These are phyloP conservation scores for Therioaphis trifolii DNA, from an alignment of 2,888 invertebrate species.

Conservation along the genomic window DNA sequence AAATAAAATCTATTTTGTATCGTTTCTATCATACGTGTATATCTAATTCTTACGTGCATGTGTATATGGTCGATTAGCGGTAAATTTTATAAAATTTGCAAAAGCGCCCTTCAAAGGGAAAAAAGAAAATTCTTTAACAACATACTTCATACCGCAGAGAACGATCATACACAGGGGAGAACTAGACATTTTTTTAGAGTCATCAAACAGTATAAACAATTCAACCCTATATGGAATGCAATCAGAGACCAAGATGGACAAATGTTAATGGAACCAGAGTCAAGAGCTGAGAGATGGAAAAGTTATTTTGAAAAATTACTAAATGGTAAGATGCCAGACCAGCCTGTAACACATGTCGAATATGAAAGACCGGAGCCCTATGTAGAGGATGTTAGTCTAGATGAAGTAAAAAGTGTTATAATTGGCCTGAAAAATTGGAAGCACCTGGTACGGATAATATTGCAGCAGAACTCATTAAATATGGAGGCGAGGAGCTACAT, in stretches of 20 bases:
- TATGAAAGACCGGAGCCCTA: neutral
- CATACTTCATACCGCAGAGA: neutral
- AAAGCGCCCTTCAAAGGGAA: neutral
- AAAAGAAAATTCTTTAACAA: neutral
- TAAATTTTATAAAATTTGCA: neutral
- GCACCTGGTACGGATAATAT: neutral
- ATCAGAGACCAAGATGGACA: neutral
- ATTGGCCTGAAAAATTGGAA: neutral
- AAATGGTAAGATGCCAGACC: neutral
- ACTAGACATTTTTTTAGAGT: neutral
- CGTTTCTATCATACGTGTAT: no score
- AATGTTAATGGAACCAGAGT: neutral
- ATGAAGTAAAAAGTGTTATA: neutral
- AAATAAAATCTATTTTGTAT: no score
- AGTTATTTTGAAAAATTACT: neutral
- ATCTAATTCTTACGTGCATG: no score
- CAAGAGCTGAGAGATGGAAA: neutral
- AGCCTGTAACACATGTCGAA: neutral
- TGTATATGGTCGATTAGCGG: no score
- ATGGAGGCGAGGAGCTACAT: neutral
- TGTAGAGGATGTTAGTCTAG: neutral
- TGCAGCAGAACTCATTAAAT: neutral
- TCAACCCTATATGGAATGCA: neutral
- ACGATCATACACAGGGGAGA: neutral
- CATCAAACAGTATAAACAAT: neutral